A percentile compares a stretch with the other conserved stretches of the same genome.
phyloP scores from a whole-genome alignment of 2,797 vertebrate genomes.

The Hippocampus kuda region DNA sequence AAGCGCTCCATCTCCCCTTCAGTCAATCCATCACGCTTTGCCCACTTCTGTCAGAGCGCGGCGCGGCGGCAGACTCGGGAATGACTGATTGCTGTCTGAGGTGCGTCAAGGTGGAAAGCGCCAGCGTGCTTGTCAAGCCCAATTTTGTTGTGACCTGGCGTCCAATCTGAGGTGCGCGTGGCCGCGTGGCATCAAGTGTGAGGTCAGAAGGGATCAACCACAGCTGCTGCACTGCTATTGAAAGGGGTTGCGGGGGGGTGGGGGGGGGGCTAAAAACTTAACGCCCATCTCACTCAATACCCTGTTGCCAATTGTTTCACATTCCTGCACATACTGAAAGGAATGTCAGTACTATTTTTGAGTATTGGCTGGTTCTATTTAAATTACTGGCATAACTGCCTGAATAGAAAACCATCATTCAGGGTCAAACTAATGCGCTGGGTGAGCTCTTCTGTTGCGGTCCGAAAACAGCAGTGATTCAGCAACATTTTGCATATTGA shows the following conservation, averaged over 20 bases:
- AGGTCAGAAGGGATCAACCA: neutral
- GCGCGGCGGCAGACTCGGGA: conserved; percentile 35
- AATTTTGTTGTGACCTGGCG: conserved; percentile 49
- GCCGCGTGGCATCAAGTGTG: conserved; percentile 15
- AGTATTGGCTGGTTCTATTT: neutral
- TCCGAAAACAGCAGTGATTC: neutral
- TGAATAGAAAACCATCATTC: neutral
- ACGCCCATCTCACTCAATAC: neutral
- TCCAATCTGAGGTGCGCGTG: conserved; percentile 28
- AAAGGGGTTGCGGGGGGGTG: too few relatives aligned
- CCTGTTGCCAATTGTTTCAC: too few relatives aligned
- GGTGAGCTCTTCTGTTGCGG: neutral
- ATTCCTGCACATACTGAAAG: neutral
- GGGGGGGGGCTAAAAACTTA: neutral
- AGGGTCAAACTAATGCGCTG: neutral
- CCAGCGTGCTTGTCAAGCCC: conserved; percentile 53
- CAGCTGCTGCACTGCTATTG: too few relatives aligned
- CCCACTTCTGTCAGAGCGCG: conserved; percentile 46
- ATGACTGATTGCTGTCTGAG: conserved; percentile 55
- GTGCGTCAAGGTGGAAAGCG: conserved; percentile 34
- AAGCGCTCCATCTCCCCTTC: conserved; percentile 39
- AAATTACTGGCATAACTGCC: neutral
- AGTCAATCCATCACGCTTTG: conserved; percentile 52
- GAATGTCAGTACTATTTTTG: neutral
- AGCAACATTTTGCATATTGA: neutral